These are phyloP conservation scores for Ctenosaura bakeri DNA, from an alignment of 2,797 vertebrate species.

Conservation along the genomic window DNA sequence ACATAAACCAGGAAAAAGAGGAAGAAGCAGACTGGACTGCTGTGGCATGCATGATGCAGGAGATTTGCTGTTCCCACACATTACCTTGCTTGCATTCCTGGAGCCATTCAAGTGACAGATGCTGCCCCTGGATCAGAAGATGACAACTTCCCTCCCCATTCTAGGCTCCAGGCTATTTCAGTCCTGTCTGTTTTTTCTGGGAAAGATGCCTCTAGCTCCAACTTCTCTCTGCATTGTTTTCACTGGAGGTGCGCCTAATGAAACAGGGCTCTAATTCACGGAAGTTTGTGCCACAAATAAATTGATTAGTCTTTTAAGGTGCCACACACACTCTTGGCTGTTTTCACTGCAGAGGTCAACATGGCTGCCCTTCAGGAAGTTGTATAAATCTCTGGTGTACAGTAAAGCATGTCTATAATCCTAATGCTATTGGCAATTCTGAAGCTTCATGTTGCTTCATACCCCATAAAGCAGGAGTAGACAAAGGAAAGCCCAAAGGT, in stretches of 20 bases:
- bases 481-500: background rate
- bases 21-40: constrained; percentile 11
- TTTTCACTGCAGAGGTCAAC: background rate
- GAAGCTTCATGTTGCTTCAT: background rate
- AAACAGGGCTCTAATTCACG: background rate
- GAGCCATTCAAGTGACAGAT: background rate
- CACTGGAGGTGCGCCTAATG: background rate
- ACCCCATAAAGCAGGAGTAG: background rate
- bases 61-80: background rate
- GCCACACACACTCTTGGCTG: background rate
- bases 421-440: no score
- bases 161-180: background rate
- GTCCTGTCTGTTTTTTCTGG: background rate
- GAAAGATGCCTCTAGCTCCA: background rate
- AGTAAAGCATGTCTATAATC: background rate
- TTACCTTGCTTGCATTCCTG: constrained; percentile 10
- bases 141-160: background rate
- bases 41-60: background rate
- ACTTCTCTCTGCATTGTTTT: background rate
- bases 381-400: background rate
- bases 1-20: constrained; percentile 19
- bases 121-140: background rate
- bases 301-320: background rate
- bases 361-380: background rate
- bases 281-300: background rate